phyloP scores from a whole-genome alignment of 1,140 invertebrate genomes.

The Ooceraea biroi region DNA sequence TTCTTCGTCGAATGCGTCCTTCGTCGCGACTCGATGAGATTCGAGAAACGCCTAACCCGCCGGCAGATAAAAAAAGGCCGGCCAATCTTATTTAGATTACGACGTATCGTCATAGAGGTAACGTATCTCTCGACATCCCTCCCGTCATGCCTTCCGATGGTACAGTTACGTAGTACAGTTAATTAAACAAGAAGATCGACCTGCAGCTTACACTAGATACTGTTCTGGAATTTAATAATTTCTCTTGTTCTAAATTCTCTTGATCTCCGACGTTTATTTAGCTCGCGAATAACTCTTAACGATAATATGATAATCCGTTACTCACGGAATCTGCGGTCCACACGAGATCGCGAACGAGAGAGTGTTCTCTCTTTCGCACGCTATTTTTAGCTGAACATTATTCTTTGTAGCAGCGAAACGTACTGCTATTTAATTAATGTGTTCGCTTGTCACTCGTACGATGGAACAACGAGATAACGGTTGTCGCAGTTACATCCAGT shows the following conservation, averaged over 20 bases:
- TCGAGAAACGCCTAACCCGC: neutral
- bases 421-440: constrained; percentile 7
- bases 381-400: neutral
- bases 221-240: constrained; percentile 8
- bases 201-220: neutral
- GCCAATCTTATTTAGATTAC: neutral
- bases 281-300: neutral
- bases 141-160: neutral
- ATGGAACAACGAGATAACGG: neutral
- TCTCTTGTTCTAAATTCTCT: too few relatives aligned
- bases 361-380: neutral
- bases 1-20: neutral
- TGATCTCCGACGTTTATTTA: neutral
- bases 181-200: constrained; percentile 11
- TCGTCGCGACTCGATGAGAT: neutral
- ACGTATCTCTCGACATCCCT: neutral
- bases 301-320: neutral
- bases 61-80: neutral
- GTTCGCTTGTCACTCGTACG: neutral
- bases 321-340: neutral
- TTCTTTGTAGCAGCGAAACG: neutral
- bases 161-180: constrained; percentile 6
- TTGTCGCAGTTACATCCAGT: neutral
- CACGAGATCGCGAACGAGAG: too few relatives aligned
- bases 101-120: neutral